Percentiles rank a stretch among this genome's conserved stretches.
Conservation (phyloP, 2,888 invertebrate species). For the Hyles lineata region DNA sequence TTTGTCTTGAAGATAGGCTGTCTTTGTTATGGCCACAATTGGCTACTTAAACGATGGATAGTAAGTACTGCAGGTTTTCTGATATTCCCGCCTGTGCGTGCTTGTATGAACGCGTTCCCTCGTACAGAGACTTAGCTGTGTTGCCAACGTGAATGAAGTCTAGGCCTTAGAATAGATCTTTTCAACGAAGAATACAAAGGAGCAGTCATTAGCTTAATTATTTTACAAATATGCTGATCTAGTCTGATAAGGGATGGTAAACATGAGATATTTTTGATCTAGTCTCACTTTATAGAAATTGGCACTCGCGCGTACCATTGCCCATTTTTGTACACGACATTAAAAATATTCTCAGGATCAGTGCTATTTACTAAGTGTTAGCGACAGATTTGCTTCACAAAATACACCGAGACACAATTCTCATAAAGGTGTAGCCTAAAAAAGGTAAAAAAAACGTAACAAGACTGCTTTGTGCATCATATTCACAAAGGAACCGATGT, state of each 20-base stretch:
- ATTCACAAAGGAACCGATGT: constrained; percentile 23
- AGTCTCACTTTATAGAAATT: too few species aligned
- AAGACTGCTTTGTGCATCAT: constrained; percentile 18
- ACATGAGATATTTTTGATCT: too few species aligned
- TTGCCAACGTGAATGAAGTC: not conserved
- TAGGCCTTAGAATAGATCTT: constrained; percentile 3
- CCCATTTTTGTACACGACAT: too few species aligned
- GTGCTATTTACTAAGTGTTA: too few species aligned
- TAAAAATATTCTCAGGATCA: too few species aligned
- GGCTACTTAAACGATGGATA: constrained; percentile 13
- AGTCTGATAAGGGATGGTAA: too few species aligned
- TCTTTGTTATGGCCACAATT: constrained; percentile 10
- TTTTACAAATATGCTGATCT: not conserved
- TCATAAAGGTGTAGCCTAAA: not conserved
- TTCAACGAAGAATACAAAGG: not conserved
- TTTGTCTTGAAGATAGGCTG: constrained; percentile 19
- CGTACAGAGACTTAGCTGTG: not conserved
- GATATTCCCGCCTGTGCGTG: not conserved
- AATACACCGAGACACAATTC: too few species aligned
- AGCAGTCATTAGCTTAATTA: constrained; percentile 3
- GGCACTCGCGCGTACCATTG: too few species aligned
- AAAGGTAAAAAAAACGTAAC: not conserved
- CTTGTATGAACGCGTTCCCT: not conserved
- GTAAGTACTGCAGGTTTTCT: not conserved
- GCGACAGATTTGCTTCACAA: too few species aligned